Conservation (phyloP, 2,797 vertebrate species). For the Sebastes iracundus region DNA sequence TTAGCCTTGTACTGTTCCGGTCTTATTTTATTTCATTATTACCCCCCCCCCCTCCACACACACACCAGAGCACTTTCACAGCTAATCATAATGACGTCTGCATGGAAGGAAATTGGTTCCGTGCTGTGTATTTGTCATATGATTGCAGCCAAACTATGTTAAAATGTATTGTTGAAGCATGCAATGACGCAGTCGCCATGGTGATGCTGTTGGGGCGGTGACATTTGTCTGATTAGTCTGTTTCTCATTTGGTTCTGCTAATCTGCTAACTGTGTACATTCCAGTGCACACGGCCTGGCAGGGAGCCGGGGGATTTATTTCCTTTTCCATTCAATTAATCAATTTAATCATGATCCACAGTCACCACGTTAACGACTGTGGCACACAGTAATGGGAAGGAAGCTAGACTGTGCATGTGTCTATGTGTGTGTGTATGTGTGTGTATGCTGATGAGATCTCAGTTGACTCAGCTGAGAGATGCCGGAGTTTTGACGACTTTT, state of each 20-base stretch:
- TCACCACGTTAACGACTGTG: background rate
- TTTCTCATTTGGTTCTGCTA: conserved; percentile 20
- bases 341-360: conserved; percentile 43
- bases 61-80: background rate
- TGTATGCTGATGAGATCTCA: background rate
- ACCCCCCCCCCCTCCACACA: background rate
- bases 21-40: background rate
- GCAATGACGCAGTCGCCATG: background rate
- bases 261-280: conserved; percentile 19
- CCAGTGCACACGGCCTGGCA: background rate
- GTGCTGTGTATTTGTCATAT: background rate
- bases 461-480: background rate
- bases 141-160: background rate
- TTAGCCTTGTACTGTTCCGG: background rate
- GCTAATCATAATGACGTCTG: background rate
- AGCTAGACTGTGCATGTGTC: background rate
- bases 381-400: background rate
- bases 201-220: background rate
- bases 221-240: conserved; percentile 5
- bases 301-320: conserved; percentile 5
- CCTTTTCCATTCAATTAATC: conserved; percentile 47
- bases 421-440: background rate
- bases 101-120: background rate
- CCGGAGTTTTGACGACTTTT: background rate
- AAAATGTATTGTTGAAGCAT: background rate